phyloP scores from a whole-genome alignment of 2,113 vertebrate species.

The Hippocampus abdominalis region DNA sequence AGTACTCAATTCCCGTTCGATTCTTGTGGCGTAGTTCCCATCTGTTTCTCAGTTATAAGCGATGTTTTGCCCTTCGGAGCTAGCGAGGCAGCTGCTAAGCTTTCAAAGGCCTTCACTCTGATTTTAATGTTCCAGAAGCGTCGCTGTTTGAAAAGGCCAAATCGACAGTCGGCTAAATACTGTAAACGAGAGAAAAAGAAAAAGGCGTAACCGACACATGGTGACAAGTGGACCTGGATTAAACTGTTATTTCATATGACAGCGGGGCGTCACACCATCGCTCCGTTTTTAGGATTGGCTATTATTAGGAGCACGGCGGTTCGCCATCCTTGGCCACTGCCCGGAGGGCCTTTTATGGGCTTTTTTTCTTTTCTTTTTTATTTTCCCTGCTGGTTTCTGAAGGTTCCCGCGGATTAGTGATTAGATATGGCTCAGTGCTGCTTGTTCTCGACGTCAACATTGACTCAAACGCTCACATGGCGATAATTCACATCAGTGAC shows the following conservation, averaged over 20 bases:
- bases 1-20: too few species aligned
- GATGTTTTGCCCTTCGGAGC: background rate
- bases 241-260: slow-evolving; percentile 55
- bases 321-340: slow-evolving; percentile 46
- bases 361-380: slow-evolving; percentile 22
- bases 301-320: slow-evolving; percentile 56
- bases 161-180: slow-evolving; percentile 40
- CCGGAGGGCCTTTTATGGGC: slow-evolving; percentile 40
- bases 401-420: slow-evolving; percentile 66
- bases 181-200: slow-evolving; percentile 2
- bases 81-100: slow-evolving; percentile 15
- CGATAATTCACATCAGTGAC: background rate
- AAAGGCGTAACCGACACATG: slow-evolving; percentile 22
- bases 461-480: slow-evolving; percentile 14
- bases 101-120: slow-evolving; percentile 20
- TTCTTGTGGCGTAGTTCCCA: background rate
- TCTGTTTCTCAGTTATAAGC: background rate
- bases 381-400: slow-evolving; percentile 36
- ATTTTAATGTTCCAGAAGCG: slow-evolving; percentile 21
- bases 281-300: slow-evolving; percentile 50
- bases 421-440: slow-evolving; percentile 57
- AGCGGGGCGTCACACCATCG: slow-evolving; percentile 40
- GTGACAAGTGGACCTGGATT: slow-evolving; percentile 53
- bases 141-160: slow-evolving; percentile 18
- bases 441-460: slow-evolving; percentile 36